Base-by-base conservation (phyloP, 2,797 vertebrate species). In the Pempheris klunzingeri region DNA sequence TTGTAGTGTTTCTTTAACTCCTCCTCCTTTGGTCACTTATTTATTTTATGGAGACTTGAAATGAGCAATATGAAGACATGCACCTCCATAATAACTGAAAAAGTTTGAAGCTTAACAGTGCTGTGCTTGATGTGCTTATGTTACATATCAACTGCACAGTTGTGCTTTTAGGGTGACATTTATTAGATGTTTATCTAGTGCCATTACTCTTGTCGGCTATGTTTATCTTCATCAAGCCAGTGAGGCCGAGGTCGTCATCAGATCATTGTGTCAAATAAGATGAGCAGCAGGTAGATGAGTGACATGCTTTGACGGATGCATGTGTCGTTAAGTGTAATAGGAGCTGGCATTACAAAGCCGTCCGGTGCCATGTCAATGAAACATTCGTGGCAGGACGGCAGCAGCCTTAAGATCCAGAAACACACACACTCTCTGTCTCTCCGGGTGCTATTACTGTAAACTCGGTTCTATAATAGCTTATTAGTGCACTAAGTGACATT, bases 221-320 rank as follows among this genome's bases (percentile, higher is more conserved):
- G 8, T 38, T 20, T 26, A 36, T 57, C 20, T 3, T 26, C 7
- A 5, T 24, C 11, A 14, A 10, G 4, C 38, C 62, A 30, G 9
- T 53, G 20, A 61, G 28, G 24, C n/a, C n/a, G 8, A 59, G 58
- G 53, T 74, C 66, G 53, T 15, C 14, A 49, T 78, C 71, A 67
- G 7, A 39, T 55, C 20, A 11, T 12, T 12, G 28, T 46, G 62
- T 71, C 60, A 66, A 18, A 62, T 1, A 1, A 11, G 28, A 64
- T n/a, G 38, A 72, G 61, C 12, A 5, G 5, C 39, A 18, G 15
- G 47, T 4, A 17, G 38, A 52, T 14, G 43, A 46, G n/a, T 57
- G 59, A 66, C 69, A 26, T 68, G 61, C 57, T 71, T 41, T 55
- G 57, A 78, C 65, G 74, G 41, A 73, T 9, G 8, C 5, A 5